Conservation (phyloP, 1,140 invertebrate species). For the Samia ricini region DNA sequence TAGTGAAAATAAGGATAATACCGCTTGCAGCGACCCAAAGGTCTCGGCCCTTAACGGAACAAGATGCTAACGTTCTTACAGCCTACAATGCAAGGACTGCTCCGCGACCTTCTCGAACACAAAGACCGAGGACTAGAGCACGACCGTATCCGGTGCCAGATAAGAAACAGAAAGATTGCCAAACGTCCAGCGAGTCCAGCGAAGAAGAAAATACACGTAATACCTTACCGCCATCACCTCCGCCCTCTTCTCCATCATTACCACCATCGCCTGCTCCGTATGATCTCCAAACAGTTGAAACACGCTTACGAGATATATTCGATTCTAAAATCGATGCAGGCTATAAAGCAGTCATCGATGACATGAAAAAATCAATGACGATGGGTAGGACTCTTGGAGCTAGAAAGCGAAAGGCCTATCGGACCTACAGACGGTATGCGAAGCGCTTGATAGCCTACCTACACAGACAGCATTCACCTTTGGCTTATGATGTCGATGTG, state of each 20-base stretch:
- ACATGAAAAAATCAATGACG: constrained; percentile 77
- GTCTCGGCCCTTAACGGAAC: constrained; percentile 69
- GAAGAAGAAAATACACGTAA: constrained; percentile 66
- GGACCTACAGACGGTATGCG: constrained; percentile 72
- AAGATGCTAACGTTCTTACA: constrained; percentile 75
- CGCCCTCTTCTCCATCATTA: constrained; percentile 63
- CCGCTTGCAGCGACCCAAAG: constrained; percentile 70
- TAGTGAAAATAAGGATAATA: constrained; percentile 75
- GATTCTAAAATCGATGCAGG: constrained; percentile 66
- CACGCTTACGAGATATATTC: constrained; percentile 61
- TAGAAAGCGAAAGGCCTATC: constrained; percentile 70
- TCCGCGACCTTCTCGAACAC: constrained; percentile 55
- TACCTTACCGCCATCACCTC: constrained; percentile 55
- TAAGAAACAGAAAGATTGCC: constrained; percentile 39
- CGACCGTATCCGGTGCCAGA: constrained; percentile 54
- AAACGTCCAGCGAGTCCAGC: constrained; percentile 63
- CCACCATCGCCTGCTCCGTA: constrained; percentile 63
- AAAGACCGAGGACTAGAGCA: constrained; percentile 50
- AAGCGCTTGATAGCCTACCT: constrained; percentile 71
- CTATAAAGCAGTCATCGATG: constrained; percentile 75
- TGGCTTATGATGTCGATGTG: constrained; percentile 74
- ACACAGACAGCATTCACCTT: constrained; percentile 71
- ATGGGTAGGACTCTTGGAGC: constrained; percentile 70
- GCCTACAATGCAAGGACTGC: constrained; percentile 75
- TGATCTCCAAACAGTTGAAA: constrained; percentile 62